phyloP scores from a whole-genome alignment of 2,113 vertebrate species.

The Oriolus oriolus region DNA sequence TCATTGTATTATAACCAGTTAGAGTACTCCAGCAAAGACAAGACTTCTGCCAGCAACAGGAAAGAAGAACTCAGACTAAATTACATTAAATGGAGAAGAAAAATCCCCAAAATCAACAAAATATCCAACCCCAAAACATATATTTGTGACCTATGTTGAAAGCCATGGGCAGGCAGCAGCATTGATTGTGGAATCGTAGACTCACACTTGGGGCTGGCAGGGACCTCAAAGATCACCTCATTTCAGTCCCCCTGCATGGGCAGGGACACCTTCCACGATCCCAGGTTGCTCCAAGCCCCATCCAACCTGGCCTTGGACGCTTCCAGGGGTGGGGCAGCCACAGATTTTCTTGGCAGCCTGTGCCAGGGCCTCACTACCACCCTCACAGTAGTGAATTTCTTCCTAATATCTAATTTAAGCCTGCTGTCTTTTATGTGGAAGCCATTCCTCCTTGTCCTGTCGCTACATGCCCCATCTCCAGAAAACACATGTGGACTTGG shows the following conservation, averaged over 20 bases:
- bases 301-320: not conserved
- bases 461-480: not conserved
- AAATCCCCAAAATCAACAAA: rapidly evolving
- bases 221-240: not conserved
- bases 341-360: not conserved
- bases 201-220: not conserved
- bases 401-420: not conserved
- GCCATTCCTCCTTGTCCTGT: not conserved
- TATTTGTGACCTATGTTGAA: not conserved
- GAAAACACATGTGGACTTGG: not conserved
- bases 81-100: not conserved
- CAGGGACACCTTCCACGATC: not conserved
- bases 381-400: not conserved
- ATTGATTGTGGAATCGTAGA: not conserved
- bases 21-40: not conserved
- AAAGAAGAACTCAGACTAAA: not conserved
- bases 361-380: not conserved
- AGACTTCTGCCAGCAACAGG: not conserved
- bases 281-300: not conserved
- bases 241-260: rapidly evolving
- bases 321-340: not conserved
- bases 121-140: not conserved
- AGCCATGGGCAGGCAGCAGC: not conserved
- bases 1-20: not conserved
- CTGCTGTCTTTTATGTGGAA: not conserved